A percentile compares a stretch with the other conserved stretches of the same genome.
phyloP scores from a whole-genome alignment of 2,113 vertebrate genomes.

The Neodontobutis hainanensis region DNA sequence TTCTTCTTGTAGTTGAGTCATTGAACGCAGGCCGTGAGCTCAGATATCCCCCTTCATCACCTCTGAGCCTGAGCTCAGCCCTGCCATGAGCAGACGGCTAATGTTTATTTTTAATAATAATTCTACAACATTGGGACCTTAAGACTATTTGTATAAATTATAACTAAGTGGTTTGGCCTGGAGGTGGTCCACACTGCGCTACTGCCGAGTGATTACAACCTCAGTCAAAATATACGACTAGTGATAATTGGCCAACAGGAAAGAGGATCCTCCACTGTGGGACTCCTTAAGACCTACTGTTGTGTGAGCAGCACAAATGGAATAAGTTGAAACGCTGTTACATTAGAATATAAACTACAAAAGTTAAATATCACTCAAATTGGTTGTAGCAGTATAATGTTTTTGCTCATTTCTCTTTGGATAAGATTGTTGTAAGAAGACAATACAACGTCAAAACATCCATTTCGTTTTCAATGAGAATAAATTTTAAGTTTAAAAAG shows the following conservation, averaged over 20 bases:
- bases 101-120: slow-evolving; percentile 80
- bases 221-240: slow-evolving; percentile 62
- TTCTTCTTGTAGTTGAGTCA: slow-evolving; percentile 43
- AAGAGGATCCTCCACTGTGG: slow-evolving; percentile 48
- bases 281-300: neutral
- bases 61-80: slow-evolving; percentile 37
- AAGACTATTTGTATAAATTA: slow-evolving; percentile 73
- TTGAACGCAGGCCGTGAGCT: slow-evolving; percentile 33
- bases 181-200: slow-evolving; percentile 57
- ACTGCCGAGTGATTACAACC: slow-evolving; percentile 65
- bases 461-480: too few species aligned
- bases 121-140: slow-evolving; percentile 59
- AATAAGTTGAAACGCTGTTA: too few species aligned
- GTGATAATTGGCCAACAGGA: slow-evolving; percentile 61
- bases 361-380: too few species aligned
- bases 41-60: slow-evolving; percentile 59
- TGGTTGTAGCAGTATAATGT: too few species aligned
- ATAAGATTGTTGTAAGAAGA: too few species aligned
- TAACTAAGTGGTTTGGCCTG: slow-evolving; percentile 76
- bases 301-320: too few species aligned
- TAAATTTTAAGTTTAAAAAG: too few species aligned
- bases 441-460: too few species aligned
- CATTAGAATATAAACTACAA: too few species aligned
- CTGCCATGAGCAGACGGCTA: slow-evolving; percentile 40
- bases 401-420: too few species aligned